Evolutionary conservation across 1,140 invertebrate genomes (phyloP), one percentile per base, ranked within the genome.

Genomic region (Rhopalosiphum padi): DNA sequence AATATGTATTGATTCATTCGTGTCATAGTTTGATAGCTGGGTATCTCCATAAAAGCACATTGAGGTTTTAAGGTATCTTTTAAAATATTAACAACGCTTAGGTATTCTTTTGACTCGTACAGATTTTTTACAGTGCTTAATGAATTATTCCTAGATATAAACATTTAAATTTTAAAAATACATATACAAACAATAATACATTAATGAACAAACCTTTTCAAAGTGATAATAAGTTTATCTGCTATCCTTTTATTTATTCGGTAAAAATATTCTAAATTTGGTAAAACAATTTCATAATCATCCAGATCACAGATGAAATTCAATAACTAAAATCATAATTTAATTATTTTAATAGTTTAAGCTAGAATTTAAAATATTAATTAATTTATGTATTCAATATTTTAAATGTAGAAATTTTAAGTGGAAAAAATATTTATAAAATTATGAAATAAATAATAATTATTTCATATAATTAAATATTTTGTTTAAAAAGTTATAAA

Each of bases 31-130:
- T 90, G 93, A 90, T 93, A 55, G 43, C n/a, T 93, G 25, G 93
- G 90, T 53, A 94, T 93, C 15, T 93, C 90, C 30, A 94, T 83
- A 9, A 53, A 89, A 21, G 41, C 51, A 30, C 30, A 23, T 85
- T 94, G 93, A 95, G 95, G 95, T 93, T 96, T 96, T 94, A 97
- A 96, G 9, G 96, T 96, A 94, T 97, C 96, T 94, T 96, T 96
- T 90, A 98, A 95, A 94, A 97, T 97, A 8, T 95, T 95, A 21
- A 96, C 95, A 0, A 97, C 95, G 94, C 97, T 96, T n/a, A 96
- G 95, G 95, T 97, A 97, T 93, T 96, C 96, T 94, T 96, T 96
- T 21, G 96, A 95, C 11, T 97, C 96, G 94, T 96, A 97, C 1
- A 97, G 95, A 93, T 96, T 95, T 94, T 97, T 95, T 15, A 97